Conservation (phyloP, 2,113 vertebrate species). For the Barbus barbus region DNA sequence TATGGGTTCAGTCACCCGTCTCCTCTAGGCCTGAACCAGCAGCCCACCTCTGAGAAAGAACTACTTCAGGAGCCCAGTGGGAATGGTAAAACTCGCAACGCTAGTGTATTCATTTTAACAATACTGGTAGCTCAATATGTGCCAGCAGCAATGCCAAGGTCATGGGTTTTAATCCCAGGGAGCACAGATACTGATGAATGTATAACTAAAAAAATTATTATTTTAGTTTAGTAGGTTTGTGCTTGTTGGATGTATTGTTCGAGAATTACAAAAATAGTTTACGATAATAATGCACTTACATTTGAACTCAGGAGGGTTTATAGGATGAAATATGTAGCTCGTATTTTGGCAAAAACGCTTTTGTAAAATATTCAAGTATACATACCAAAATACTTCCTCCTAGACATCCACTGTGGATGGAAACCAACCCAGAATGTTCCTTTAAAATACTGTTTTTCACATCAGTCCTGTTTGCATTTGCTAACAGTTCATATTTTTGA, state of each 20-base stretch:
- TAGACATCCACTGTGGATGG: neutral
- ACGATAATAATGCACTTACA: too few species aligned
- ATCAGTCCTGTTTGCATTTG: neutral
- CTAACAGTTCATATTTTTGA: neutral
- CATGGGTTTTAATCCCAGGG: neutral
- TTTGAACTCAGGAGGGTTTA: too few species aligned
- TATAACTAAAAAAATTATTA: too few species aligned
- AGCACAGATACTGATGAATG: too few species aligned
- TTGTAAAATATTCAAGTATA: too few species aligned
- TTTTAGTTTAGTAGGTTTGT: too few species aligned
- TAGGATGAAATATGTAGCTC: too few species aligned
- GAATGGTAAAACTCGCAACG: slow-evolving; percentile 87
- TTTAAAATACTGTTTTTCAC: neutral
- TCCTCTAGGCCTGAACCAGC: slow-evolving; percentile 85
- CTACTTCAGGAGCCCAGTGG: slow-evolving; percentile 84
- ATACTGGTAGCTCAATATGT: neutral
- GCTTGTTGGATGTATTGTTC: too few species aligned
- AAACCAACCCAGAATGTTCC: neutral
- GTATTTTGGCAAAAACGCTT: too few species aligned
- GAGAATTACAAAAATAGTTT: too few species aligned
- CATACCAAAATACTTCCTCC: too few species aligned
- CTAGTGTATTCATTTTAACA: neutral
- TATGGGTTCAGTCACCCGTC: slow-evolving; percentile 91
- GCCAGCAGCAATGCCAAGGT: neutral
- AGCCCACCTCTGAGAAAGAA: slow-evolving; percentile 88